Evolutionary conservation across 1,140 invertebrate species (phyloP).

Genomic region (Papilio machaon): DNA sequence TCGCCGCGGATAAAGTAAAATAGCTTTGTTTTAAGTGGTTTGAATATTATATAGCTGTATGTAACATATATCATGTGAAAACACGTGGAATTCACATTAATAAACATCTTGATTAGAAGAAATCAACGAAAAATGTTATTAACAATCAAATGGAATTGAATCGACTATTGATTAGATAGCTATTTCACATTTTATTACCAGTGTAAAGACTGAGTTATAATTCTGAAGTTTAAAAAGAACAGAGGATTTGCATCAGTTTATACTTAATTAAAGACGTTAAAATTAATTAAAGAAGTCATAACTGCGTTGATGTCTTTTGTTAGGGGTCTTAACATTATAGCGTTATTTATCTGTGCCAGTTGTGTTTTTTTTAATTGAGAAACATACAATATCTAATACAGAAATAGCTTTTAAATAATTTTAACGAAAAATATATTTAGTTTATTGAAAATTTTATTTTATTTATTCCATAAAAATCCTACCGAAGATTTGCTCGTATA

Average conservation of each 20-base stretch:
- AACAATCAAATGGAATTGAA: not conserved
- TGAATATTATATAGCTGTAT: constrained; percentile 4
- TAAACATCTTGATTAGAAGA: not conserved
- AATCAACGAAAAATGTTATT: not conserved
- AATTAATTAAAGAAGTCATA: not conserved
- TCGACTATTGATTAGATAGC: not conserved
- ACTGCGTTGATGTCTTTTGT: constrained; percentile 32
- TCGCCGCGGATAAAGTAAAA: constrained; percentile 26
- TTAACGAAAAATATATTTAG: too few species aligned
- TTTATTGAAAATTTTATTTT: too few species aligned
- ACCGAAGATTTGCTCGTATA: not conserved
- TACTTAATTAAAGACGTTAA: too few species aligned
- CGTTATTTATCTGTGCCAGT: too few species aligned
- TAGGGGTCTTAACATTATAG: not conserved
- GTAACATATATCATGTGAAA: constrained; percentile 15
- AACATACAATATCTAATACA: too few species aligned
- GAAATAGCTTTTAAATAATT: too few species aligned
- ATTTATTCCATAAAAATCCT: not conserved
- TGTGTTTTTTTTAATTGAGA: too few species aligned
- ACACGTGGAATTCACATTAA: not conserved
- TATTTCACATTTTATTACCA: not conserved
- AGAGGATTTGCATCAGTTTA: too few species aligned
- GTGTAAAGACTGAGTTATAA: not conserved
- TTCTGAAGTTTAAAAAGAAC: not conserved
- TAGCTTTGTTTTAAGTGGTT: constrained; percentile 7